These are phyloP conservation scores for Parnassius mnemosyne DNA, from an alignment of 2,888 invertebrate genomes.

Conservation along the genomic window DNA sequence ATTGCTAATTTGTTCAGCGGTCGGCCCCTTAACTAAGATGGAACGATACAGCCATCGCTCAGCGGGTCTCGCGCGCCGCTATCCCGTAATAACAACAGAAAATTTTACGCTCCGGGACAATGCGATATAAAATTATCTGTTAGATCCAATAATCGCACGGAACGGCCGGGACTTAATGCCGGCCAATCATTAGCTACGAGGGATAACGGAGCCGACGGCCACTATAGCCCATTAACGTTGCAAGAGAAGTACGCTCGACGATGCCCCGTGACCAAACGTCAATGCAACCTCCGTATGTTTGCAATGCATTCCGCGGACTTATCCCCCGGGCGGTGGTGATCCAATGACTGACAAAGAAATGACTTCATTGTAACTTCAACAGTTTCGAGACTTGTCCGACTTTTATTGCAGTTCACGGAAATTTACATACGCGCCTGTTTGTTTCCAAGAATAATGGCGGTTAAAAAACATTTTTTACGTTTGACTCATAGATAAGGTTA, in stretches of 20 bases:
- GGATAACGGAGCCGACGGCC: conserved; percentile 77
- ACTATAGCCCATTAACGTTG: conserved; percentile 55
- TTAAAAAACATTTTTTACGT: conserved; percentile 8
- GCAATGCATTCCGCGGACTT: conserved; percentile 47
- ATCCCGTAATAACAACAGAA: conserved; percentile 74
- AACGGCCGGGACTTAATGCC: conserved; percentile 78
- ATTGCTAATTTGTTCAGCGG: conserved; percentile 25
- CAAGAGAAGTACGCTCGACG: conserved; percentile 50
- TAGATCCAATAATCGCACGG: conserved; percentile 80
- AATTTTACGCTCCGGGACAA: conserved; percentile 80
- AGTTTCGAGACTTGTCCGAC: conserved; percentile 41
- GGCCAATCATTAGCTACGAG: conserved; percentile 80
- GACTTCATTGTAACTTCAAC: conserved; percentile 70
- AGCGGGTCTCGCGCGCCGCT: conserved; percentile 20
- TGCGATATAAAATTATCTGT: conserved; percentile 81
- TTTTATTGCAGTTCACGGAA: conserved; percentile 58
- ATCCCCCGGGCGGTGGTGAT: conserved; percentile 59
- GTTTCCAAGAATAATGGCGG: conserved; percentile 41
- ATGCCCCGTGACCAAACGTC: conserved; percentile 78
- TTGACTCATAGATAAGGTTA: conserved; percentile 2
- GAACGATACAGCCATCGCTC: conserved; percentile 19
- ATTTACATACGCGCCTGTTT: conserved; percentile 32
- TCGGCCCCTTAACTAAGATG: conserved; percentile 18
- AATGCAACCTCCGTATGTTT: conserved; percentile 61
- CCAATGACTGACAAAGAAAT: conserved; percentile 64